phyloP scores from a whole-genome alignment of 2,888 invertebrate species.

The Cylloceria caligata region DNA sequence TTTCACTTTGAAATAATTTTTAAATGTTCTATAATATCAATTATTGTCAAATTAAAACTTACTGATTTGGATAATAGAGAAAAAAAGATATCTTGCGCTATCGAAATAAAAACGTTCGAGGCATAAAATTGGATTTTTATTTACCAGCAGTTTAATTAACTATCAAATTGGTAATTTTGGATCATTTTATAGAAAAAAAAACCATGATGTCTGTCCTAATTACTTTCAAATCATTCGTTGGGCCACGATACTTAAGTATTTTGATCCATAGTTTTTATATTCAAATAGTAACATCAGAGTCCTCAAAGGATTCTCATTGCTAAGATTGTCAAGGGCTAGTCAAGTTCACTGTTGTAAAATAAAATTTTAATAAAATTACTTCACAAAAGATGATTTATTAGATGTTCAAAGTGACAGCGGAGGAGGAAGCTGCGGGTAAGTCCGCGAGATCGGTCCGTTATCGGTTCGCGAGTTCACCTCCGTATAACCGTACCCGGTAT shows the following conservation, averaged over 20 bases:
- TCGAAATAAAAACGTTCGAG: not conserved
- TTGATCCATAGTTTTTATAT: not conserved
- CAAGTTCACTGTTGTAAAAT: too few species aligned
- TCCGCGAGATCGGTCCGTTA: slow-evolving; percentile 41
- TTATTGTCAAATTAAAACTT: too few species aligned
- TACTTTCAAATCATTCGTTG: too few species aligned
- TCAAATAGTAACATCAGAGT: too few species aligned
- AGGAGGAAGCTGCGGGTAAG: slow-evolving; percentile 6
- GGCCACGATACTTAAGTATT: too few species aligned
- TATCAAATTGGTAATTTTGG: not conserved
- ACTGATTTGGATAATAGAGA: too few species aligned
- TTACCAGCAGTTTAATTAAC: not conserved
- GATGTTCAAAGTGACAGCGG: not conserved
- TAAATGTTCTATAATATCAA: too few species aligned
- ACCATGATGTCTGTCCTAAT: too few species aligned
- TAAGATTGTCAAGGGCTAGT: too few species aligned
- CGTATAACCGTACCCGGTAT: slow-evolving; percentile 50
- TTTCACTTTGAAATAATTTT: too few species aligned
- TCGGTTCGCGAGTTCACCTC: slow-evolving; percentile 52
- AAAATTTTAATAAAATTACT: not conserved
- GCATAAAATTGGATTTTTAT: not conserved
- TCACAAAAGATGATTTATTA: not conserved
- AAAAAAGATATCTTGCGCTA: too few species aligned
- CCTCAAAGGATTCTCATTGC: too few species aligned
- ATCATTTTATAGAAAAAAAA: slow-evolving; percentile 1